These are phyloP conservation scores for Parambassis ranga DNA, from an alignment of 2,797 vertebrate genomes.

Conservation along the genomic window DNA sequence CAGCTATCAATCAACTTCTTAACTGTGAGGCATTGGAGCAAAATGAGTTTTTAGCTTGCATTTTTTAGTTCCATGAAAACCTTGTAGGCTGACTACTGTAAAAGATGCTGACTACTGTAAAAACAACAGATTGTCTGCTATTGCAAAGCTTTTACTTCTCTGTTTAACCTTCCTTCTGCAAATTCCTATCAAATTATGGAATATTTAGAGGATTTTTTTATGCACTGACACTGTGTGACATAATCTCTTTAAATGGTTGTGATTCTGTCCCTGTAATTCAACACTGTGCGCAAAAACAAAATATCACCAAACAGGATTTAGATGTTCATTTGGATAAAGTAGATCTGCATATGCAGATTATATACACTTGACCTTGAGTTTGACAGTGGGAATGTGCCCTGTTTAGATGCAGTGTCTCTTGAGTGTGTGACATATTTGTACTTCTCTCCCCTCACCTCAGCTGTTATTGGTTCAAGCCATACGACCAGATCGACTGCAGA, in stretches of 20 bases:
- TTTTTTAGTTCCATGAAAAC: background rate
- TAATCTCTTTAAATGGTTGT: no score
- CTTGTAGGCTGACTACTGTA: background rate
- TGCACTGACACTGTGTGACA: no score
- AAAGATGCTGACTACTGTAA: background rate
- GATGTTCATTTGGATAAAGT: no score
- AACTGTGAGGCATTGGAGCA: background rate
- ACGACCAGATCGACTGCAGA: constrained; percentile 92
- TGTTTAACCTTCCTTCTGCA: background rate
- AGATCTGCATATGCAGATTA: no score
- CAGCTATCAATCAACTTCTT: constrained; percentile 53
- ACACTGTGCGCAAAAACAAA: no score
- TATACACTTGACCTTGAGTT: no score
- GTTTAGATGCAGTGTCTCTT: no score
- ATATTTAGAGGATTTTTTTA: no score
- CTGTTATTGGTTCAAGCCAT: constrained; percentile 90
- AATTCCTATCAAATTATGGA: background rate
- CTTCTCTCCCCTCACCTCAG: constrained; percentile 64
- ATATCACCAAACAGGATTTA: no score
- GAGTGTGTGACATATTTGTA: no score
- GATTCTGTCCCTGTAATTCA: no score
- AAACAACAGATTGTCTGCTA: background rate
- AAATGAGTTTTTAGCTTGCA: background rate
- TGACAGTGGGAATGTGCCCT: no score
- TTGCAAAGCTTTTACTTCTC: background rate